Percentiles rank a stretch among this genome's conserved stretches.
Evolutionary conservation across 2,113 vertebrate species (phyloP).

Genomic region (Scortum barcoo): DNA sequence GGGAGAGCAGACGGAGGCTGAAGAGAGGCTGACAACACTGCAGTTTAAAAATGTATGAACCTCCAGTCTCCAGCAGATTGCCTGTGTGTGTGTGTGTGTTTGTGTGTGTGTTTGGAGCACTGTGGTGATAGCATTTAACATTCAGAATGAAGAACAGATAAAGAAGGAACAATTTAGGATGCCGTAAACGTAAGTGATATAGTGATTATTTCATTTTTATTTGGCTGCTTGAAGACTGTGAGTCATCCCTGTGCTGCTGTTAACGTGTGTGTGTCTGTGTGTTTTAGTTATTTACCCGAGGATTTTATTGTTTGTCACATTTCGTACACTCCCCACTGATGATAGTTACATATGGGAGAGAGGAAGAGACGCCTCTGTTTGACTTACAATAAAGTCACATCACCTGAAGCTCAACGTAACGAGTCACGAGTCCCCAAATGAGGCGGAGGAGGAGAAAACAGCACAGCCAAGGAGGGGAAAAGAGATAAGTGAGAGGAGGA

Average conservation of each 20-base stretch:
- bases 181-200: background rate
- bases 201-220: background rate
- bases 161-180: background rate
- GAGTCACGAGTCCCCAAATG: constrained; percentile 54
- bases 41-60: constrained; percentile 65
- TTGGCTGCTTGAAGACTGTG: background rate
- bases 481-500: background rate
- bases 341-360: background rate
- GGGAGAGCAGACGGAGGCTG: background rate
- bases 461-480: background rate
- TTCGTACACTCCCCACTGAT: constrained; percentile 17
- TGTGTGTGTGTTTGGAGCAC: constrained; percentile 18
- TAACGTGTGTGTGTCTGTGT: background rate
- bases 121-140: constrained; percentile 34
- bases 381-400: constrained; percentile 41
- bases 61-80: constrained; percentile 50
- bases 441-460: constrained; percentile 18
- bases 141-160: background rate
- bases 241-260: background rate
- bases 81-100: constrained; percentile 15
- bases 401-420: constrained; percentile 44
- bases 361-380: constrained; percentile 51
- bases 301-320: constrained; percentile 5
- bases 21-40: constrained; percentile 22
- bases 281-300: background rate